phyloP scores from a whole-genome alignment of 2,797 vertebrate species.

The Falco novaeseelandiae region DNA sequence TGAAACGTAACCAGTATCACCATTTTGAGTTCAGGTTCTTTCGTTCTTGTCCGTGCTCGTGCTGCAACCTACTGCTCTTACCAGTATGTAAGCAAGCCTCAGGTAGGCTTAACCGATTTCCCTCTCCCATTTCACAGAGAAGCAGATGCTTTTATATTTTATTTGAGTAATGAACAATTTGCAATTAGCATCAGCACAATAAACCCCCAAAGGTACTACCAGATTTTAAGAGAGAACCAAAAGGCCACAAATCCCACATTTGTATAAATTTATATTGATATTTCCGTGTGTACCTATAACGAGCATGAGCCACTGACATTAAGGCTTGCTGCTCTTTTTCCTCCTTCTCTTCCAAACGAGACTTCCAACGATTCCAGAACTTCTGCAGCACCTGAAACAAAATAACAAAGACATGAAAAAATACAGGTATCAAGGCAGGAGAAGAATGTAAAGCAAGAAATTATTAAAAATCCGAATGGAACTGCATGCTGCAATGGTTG shows the following conservation, averaged over 20 bases:
- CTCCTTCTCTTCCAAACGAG: conserved; percentile 81
- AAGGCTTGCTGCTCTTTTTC: conserved; percentile 74
- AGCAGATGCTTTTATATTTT: background rate
- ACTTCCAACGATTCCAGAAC: conserved; percentile 85
- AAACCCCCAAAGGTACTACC: background rate
- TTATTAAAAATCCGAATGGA: background rate
- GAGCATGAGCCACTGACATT: conserved; percentile 64
- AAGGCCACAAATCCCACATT: background rate
- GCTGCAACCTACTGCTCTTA: background rate
- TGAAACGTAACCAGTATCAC: background rate
- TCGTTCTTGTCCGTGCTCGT: background rate
- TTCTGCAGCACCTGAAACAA: conserved; percentile 77
- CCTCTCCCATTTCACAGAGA: background rate
- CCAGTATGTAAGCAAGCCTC: background rate
- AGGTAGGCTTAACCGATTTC: background rate
- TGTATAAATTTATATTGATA: background rate
- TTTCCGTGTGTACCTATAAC: conserved; percentile 76
- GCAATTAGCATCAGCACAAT: background rate
- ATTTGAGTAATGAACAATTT: too few species aligned
- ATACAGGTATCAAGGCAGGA: background rate
- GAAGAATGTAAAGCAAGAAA: background rate
- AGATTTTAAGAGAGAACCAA: background rate
- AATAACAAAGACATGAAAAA: background rate
- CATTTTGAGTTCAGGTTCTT: background rate
- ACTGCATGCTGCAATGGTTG: background rate